Evolutionary conservation across 1,140 invertebrate species (phyloP).

Genomic region (Ceratosolen fusciceps): DNA sequence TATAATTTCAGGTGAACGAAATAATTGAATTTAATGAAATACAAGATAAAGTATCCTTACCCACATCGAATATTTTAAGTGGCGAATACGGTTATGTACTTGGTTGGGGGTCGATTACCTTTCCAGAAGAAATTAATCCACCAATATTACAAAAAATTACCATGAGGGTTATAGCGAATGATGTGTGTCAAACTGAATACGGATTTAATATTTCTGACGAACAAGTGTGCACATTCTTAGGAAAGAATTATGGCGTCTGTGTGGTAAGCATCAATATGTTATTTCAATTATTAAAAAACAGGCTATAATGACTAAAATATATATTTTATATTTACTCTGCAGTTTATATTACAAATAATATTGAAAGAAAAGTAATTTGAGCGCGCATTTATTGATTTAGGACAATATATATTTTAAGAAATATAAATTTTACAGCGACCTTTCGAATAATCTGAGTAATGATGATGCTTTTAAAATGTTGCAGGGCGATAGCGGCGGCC

Average conservation of each 20-base stretch:
- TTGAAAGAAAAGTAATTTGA: too few species aligned
- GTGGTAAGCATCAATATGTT: not conserved
- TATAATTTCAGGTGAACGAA: not conserved
- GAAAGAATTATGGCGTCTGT: not conserved
- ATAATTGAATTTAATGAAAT: not conserved
- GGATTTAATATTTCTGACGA: not conserved
- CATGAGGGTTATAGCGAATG: not conserved
- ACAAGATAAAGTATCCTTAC: not conserved
- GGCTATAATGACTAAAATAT: too few species aligned
- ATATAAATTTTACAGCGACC: too few species aligned
- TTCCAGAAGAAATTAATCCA: not conserved
- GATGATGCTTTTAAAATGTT: not conserved
- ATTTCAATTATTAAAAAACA: too few species aligned
- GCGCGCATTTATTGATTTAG: too few species aligned
- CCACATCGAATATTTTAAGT: not conserved
- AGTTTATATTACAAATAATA: too few species aligned
- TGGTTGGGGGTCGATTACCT: not conserved
- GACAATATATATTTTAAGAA: too few species aligned
- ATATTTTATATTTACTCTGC: too few species aligned
- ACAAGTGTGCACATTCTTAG: not conserved
- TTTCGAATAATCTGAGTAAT: too few species aligned
- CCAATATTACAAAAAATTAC: not conserved
- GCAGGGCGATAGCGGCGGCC: conserved; percentile 5
- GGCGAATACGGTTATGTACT: not conserved
- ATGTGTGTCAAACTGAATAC: not conserved